Evolutionary conservation across 1,140 invertebrate species (phyloP).

Genomic region (Lepidostoma basale): DNA sequence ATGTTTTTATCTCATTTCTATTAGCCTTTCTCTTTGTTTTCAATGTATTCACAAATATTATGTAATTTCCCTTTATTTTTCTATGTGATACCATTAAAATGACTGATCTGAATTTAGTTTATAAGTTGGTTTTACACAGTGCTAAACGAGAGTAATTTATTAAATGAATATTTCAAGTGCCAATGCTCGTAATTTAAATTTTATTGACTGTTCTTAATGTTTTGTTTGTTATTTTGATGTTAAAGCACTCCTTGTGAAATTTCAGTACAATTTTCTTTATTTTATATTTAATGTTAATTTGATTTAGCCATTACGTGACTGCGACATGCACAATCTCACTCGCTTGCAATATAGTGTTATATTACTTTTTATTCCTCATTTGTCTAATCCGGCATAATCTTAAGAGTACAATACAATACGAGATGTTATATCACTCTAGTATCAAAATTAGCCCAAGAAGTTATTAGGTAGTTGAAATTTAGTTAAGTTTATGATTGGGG

Average conservation of each 20-base stretch:
- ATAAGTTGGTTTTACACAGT: constrained; percentile 64
- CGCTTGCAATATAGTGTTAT: constrained; percentile 62
- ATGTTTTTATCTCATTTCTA: constrained; percentile 19
- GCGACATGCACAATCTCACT: constrained; percentile 59
- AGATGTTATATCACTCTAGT: constrained; percentile 64
- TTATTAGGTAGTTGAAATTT: constrained; percentile 61
- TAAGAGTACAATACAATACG: constrained; percentile 66
- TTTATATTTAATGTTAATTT: constrained; percentile 43
- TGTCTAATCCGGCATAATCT: constrained; percentile 61
- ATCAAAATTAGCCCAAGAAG: constrained; percentile 65
- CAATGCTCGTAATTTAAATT: constrained; percentile 64
- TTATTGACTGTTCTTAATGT: constrained; percentile 57
- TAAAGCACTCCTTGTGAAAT: constrained; percentile 47
- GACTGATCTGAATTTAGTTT: constrained; percentile 66
- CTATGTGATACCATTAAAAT: constrained; percentile 64
- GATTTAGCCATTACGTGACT: constrained; percentile 38
- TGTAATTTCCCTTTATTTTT: constrained; percentile 54
- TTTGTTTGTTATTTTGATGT: constrained; percentile 42
- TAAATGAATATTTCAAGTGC: constrained; percentile 64
- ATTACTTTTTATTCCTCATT: constrained; percentile 55
- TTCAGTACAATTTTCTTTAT: constrained; percentile 46
- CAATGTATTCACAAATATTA: constrained; percentile 9
- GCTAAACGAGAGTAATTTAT: constrained; percentile 62
- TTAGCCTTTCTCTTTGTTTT: background rate
- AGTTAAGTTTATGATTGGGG: constrained; percentile 64